A percentile compares a stretch with the other conserved stretches of the same genome.
Conservation (phyloP, 2,113 vertebrate genomes). For the Anser cygnoides region DNA sequence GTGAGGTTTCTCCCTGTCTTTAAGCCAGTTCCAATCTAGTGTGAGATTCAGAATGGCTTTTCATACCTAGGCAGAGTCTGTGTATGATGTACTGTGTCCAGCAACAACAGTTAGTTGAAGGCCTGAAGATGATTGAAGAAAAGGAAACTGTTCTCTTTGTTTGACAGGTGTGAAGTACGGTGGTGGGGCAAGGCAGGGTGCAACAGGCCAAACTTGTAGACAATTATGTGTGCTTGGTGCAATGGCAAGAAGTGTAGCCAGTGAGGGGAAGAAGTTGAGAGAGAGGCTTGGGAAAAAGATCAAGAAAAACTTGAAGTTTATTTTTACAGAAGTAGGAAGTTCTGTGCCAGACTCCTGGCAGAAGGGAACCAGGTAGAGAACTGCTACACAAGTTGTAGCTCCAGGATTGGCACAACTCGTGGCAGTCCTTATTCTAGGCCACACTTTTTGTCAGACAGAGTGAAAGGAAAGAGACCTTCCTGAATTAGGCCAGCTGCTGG, state of each 20-base stretch:
- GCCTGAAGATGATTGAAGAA: background rate
- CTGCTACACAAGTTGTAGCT: background rate
- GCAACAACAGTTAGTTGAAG: background rate
- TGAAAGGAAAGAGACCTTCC: background rate
- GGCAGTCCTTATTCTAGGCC: background rate
- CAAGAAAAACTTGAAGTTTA: background rate
- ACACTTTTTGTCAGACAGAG: background rate
- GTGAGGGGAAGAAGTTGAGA: background rate
- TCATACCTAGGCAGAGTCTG: background rate
- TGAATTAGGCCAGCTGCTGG: background rate
- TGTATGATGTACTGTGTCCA: background rate
- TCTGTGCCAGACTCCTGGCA: background rate
- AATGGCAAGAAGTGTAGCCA: background rate
- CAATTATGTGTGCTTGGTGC: background rate
- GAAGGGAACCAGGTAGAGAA: background rate
- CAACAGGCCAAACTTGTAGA: background rate
- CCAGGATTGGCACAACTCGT: background rate
- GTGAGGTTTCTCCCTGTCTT: background rate
- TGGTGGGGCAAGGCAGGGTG: background rate
- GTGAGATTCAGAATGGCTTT: background rate
- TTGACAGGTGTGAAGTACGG: background rate
- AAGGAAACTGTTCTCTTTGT: background rate
- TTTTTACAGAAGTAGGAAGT: background rate
- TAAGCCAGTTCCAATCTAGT: background rate
- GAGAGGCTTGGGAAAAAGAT: background rate